Evolutionary conservation across 37 sponge, comb jelly and placozoan species (phyloP).

Genomic region (Agelas oroides): DNA sequence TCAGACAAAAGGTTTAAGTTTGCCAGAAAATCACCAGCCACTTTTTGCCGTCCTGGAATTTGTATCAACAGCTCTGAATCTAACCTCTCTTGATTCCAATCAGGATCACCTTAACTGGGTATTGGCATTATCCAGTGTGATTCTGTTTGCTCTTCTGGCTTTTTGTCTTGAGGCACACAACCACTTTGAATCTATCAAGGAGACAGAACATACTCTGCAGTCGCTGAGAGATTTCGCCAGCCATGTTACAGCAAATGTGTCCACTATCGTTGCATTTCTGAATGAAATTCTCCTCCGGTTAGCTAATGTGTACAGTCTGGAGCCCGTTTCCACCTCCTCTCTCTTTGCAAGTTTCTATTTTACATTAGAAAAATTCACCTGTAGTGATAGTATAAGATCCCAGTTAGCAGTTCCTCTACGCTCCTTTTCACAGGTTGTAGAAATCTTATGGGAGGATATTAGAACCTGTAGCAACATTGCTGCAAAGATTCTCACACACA

Average conservation of each 20-base stretch:
- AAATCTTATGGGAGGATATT: not conserved
- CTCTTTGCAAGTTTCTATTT: too few relatives aligned
- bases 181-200: not conserved
- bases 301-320: not conserved
- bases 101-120: conserved; percentile 9
- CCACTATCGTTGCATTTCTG: conserved; percentile 4
- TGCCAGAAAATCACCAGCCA: too few relatives aligned
- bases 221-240: not conserved
- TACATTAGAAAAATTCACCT: not conserved
- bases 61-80: not conserved
- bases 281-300: not conserved
- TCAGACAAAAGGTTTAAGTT: too few relatives aligned
- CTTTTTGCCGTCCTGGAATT: not conserved
- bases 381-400: not conserved
- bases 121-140: conserved; percentile 1
- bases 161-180: not conserved
- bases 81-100: conserved; percentile 10
- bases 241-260: not conserved
- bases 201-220: not conserved
- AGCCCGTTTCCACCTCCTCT: too few relatives aligned
- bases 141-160: not conserved
- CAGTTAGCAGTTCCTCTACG: not conserved
- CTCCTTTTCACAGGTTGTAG: not conserved
- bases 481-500: not conserved
- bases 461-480: not conserved